These are phyloP conservation scores for Pristionchus exspectatus DNA, from an alignment of 2,888 invertebrate species.

Conservation along the genomic window DNA sequence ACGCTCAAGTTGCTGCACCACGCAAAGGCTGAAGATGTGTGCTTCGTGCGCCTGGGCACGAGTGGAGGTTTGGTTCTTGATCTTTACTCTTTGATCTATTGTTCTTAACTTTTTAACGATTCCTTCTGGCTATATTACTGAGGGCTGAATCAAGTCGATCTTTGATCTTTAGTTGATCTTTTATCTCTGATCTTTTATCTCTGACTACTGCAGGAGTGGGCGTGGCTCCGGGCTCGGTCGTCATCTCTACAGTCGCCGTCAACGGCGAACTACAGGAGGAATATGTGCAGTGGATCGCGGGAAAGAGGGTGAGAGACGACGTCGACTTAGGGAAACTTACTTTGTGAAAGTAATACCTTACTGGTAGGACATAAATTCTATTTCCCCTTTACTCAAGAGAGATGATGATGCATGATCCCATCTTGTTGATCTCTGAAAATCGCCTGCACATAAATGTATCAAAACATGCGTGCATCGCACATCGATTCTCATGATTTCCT, in stretches of 20 bases:
- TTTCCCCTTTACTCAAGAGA: no score
- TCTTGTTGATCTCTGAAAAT: not conserved
- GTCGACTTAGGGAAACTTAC: not conserved
- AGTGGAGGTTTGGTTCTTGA: slow-evolving; percentile 86
- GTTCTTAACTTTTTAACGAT: not conserved
- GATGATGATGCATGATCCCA: no score
- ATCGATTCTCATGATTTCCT: not conserved
- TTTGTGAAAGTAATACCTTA: not conserved
- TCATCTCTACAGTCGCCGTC: slow-evolving; percentile 92
- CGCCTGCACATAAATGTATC: not conserved
- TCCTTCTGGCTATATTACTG: no score
- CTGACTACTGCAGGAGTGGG: slow-evolving; percentile 67
- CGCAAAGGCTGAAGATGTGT: slow-evolving; percentile 89
- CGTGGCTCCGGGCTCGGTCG: slow-evolving; percentile 87
- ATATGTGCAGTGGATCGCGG: slow-evolving; percentile 82
- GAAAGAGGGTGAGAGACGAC: not conserved
- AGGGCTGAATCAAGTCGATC: no score
- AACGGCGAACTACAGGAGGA: slow-evolving; percentile 89
- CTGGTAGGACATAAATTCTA: not conserved
- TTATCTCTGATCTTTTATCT: not conserved
- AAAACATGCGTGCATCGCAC: not conserved
- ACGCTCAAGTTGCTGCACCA: slow-evolving; percentile 96
- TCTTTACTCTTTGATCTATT: not conserved
- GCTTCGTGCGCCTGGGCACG: slow-evolving; percentile 92
- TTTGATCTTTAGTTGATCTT: no score